Evolutionary conservation across 2,113 vertebrate genomes (phyloP).

Genomic region (Paracanthobrama guichenoti): DNA sequence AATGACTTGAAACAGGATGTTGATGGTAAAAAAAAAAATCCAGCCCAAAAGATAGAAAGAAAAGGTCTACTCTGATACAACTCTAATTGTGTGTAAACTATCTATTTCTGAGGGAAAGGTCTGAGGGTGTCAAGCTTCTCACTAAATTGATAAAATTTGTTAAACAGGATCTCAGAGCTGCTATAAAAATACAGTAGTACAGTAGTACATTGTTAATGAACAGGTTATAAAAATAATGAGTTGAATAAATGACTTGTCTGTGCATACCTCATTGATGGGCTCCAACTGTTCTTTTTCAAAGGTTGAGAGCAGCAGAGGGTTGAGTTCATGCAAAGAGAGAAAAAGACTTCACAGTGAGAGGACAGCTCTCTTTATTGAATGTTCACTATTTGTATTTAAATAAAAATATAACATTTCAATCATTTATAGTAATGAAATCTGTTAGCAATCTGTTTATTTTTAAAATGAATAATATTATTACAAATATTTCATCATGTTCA

Average conservation of each 20-base stretch:
- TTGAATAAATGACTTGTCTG: neutral
- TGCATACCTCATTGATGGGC: constrained; percentile 88
- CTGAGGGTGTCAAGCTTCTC: neutral
- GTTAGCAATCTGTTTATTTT: neutral
- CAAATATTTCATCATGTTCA: neutral
- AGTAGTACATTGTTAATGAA: neutral
- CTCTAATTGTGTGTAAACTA: neutral
- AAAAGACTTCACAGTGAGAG: no score
- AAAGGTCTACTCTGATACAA: neutral
- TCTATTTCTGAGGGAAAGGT: neutral
- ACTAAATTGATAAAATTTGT: neutral
- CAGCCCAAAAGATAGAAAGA: neutral
- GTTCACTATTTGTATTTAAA: neutral
- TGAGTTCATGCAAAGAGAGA: neutral
- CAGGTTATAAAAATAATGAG: neutral
- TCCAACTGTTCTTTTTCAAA: constrained; percentile 93
- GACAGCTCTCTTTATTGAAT: neutral
- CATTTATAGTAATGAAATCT: neutral
- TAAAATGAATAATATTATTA: neutral
- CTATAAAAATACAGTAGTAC: neutral
- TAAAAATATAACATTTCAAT: neutral
- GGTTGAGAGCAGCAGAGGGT: constrained; percentile 56
- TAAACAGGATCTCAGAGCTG: neutral
- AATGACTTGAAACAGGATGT: constrained; percentile 18
- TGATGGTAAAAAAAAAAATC: neutral